Conservation (phyloP, 2,888 invertebrate species). For the Ectobius pallidus region DNA sequence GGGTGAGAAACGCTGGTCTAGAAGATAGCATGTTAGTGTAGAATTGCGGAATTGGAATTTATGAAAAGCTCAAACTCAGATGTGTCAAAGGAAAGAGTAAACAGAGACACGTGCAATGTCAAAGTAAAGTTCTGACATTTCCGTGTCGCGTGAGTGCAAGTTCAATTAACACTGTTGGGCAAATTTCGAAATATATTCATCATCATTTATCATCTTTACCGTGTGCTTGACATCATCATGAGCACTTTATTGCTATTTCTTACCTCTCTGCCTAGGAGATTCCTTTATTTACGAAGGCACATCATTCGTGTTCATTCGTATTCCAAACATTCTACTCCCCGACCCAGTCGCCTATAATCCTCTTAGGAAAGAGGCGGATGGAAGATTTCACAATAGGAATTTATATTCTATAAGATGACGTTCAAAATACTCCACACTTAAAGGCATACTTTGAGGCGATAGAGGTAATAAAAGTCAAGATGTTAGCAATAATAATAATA, state of each 20-base stretch:
- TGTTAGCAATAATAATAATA: too few species aligned
- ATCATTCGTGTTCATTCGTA: too few species aligned
- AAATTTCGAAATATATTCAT: slow-evolving; percentile 3
- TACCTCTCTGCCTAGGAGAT: neutral
- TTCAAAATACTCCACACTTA: too few species aligned
- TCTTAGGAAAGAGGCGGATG: neutral
- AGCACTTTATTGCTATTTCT: neutral
- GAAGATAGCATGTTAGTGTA: too few species aligned
- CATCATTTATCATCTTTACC: slow-evolving; percentile 18
- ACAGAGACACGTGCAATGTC: too few species aligned
- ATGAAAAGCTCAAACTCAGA: too few species aligned
- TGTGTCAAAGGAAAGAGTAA: too few species aligned
- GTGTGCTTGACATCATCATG: neutral
- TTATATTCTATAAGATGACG: too few species aligned
- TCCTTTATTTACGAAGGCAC: neutral
- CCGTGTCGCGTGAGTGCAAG: neutral
- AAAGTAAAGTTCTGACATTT: neutral
- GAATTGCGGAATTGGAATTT: too few species aligned
- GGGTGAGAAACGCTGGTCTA: too few species aligned
- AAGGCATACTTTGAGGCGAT: too few species aligned
- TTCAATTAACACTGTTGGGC: slow-evolving; percentile 8
- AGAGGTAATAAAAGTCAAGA: too few species aligned
- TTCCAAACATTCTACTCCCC: neutral
- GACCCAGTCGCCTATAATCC: neutral
- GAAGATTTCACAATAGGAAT: neutral